phyloP scores from a whole-genome alignment of 1,140 invertebrate species.

The Dolichoris vasculosae region DNA sequence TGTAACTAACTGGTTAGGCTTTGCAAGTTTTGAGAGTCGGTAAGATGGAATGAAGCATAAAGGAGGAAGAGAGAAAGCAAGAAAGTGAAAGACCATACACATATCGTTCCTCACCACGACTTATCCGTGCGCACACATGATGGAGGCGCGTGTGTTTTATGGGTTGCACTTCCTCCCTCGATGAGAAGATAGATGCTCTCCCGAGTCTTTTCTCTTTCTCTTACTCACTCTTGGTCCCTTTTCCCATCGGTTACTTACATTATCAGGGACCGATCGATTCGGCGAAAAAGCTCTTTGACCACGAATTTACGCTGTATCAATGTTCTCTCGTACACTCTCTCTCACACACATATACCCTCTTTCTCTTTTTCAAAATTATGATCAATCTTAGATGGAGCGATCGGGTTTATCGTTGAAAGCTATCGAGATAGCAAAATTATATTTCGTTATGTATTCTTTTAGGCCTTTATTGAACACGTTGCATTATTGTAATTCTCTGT shows the following conservation, averaged over 20 bases:
- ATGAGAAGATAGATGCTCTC: constrained; percentile 57
- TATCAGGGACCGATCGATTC: constrained; percentile 59
- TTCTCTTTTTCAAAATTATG: constrained; percentile 26
- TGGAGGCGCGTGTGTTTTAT: constrained; percentile 62
- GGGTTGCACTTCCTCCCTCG: constrained; percentile 57
- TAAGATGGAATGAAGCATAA: neutral
- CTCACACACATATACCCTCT: neutral
- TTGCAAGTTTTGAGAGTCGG: constrained; percentile 25
- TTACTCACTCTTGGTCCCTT: constrained; percentile 38
- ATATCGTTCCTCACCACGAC: constrained; percentile 36
- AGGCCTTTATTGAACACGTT: neutral
- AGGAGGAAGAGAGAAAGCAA: constrained; percentile 3
- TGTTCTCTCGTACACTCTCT: constrained; percentile 37
- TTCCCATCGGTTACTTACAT: constrained; percentile 57
- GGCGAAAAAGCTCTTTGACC: constrained; percentile 54
- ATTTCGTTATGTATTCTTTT: constrained; percentile 16
- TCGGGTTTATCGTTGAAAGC: constrained; percentile 10
- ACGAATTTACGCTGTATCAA: constrained; percentile 17
- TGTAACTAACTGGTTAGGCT: constrained; percentile 20
- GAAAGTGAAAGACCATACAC: constrained; percentile 38
- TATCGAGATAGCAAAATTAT: constrained; percentile 32
- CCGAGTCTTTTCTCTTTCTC: constrained; percentile 28
- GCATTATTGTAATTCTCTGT: neutral
- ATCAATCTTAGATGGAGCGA: constrained; percentile 45
- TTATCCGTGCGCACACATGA: constrained; percentile 49